A percentile compares a stretch with the other conserved stretches of the same genome.
phyloP scores from a whole-genome alignment of 2,113 vertebrate species.

The Calcarius ornatus region DNA sequence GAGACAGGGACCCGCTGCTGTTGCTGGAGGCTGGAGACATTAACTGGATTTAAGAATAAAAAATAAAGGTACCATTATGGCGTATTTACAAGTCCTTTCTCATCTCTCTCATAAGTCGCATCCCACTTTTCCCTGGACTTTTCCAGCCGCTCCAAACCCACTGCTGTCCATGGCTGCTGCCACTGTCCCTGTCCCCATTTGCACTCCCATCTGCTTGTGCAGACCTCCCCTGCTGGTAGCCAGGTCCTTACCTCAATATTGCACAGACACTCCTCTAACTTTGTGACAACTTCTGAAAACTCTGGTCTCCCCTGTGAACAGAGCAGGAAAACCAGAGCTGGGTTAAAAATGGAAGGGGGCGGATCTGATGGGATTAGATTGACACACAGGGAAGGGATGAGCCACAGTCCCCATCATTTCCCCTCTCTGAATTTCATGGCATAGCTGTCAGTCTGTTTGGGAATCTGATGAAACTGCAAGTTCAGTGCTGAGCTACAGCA shows the following conservation, averaged over 20 bases:
- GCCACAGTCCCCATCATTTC: background rate
- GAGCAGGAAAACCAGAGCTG: background rate
- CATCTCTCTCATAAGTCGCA: rapidly evolving
- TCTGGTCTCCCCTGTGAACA: conserved; percentile 86
- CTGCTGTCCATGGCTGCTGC: background rate
- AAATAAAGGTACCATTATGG: background rate
- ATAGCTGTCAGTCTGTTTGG: background rate
- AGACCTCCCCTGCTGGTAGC: background rate
- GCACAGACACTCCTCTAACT: conserved; percentile 90
- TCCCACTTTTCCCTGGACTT: background rate
- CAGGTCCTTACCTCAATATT: conserved; percentile 84
- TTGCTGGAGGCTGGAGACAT: conserved; percentile 95
- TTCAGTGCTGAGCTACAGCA: background rate
- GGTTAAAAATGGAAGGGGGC: background rate
- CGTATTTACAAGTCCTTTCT: background rate
- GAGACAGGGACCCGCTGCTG: conserved; percentile 91
- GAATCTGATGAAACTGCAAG: background rate
- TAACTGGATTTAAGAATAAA: conserved; percentile 66
- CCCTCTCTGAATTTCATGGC: background rate
- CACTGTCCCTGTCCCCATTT: background rate
- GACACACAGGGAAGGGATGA: background rate
- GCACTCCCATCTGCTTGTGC: background rate
- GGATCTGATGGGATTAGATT: background rate
- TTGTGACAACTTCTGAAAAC: conserved; percentile 91
- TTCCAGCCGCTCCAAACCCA: background rate